A percentile compares a stretch with the other conserved stretches of the same genome.
Evolutionary conservation across 2,888 invertebrate species (phyloP).

Genomic region (Epirrhoe tristata): DNA sequence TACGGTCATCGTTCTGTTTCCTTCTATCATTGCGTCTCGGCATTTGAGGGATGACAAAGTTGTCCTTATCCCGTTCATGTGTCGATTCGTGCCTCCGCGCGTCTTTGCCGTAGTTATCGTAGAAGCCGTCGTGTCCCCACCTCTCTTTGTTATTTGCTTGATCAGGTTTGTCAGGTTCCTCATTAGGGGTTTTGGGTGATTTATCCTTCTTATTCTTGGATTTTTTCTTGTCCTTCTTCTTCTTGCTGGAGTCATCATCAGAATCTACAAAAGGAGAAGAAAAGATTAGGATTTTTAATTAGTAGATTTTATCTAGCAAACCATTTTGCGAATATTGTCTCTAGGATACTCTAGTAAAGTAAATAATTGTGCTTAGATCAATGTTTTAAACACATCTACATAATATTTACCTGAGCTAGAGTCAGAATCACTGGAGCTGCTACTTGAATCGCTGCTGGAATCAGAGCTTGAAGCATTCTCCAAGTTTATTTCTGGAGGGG

Average conservation of each 20-base stretch:
- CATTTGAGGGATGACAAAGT: constrained; percentile 54
- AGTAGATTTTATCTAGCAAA: no score
- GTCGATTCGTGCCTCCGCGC: constrained; percentile 61
- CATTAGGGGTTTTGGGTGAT: constrained; percentile 54
- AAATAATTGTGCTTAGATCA: background rate
- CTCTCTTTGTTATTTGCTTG: constrained; percentile 47
- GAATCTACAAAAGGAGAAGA: constrained; percentile 59
- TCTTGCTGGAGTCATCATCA: constrained; percentile 55
- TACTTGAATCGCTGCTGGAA: constrained; percentile 62
- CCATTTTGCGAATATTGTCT: no score
- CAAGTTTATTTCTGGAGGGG: constrained; percentile 70
- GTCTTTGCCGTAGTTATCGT: constrained; percentile 75
- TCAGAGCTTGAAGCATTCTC: constrained; percentile 70
- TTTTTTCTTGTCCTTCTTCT: constrained; percentile 58
- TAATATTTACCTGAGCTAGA: constrained; percentile 59
- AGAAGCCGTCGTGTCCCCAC: constrained; percentile 80
- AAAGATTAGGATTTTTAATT: constrained; percentile 14
- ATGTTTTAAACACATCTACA: background rate
- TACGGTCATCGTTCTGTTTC: constrained; percentile 27
- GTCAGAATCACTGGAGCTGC: constrained; percentile 62
- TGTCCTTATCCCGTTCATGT: constrained; percentile 57
- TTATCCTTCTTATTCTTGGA: constrained; percentile 59
- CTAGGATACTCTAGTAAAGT: no score
- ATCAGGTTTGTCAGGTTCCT: constrained; percentile 50
- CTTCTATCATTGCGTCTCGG: constrained; percentile 40